Percentiles rank a stretch among this genome's conserved stretches.
phyloP scores from a whole-genome alignment of 2,888 invertebrate species.

The Ephialtes manifestator region DNA sequence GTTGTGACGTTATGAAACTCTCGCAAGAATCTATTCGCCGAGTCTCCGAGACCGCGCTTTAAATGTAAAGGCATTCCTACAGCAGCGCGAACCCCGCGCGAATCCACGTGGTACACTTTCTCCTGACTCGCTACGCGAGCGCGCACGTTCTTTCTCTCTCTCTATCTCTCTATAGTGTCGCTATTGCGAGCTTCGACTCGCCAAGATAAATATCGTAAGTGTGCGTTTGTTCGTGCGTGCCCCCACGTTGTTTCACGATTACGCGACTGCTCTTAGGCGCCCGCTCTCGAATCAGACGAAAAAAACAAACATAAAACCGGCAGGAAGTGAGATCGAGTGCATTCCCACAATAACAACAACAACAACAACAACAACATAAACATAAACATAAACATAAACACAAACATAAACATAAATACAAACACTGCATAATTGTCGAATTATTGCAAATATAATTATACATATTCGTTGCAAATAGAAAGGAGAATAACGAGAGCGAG shows the following conservation, averaged over 20 bases:
- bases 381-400: background rate
- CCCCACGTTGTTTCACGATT: slow-evolving; percentile 35
- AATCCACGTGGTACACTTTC: slow-evolving; percentile 80
- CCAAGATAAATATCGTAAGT: slow-evolving; percentile 78
- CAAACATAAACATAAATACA: background rate
- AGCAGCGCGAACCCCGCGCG: slow-evolving; percentile 17
- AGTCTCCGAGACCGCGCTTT: slow-evolving; percentile 44
- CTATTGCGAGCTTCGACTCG: slow-evolving; percentile 36
- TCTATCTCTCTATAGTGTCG: slow-evolving; percentile 31
- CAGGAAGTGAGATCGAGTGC: slow-evolving; percentile 43
- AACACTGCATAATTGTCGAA: too few relatives aligned
- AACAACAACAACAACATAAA: slow-evolving; percentile 26
- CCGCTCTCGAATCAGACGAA: slow-evolving; percentile 17
- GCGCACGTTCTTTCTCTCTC: slow-evolving; percentile 31
- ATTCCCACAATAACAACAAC: slow-evolving; percentile 24
- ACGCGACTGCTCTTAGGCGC: slow-evolving; percentile 23
- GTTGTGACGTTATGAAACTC: slow-evolving; percentile 82
- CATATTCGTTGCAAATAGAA: slow-evolving; percentile 14
- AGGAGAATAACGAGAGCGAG: slow-evolving; percentile 6
- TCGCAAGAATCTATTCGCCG: slow-evolving; percentile 79
- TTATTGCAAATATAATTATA: background rate
- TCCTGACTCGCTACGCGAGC: slow-evolving; percentile 67
- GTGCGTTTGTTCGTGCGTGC: slow-evolving; percentile 54
- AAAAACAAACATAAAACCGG: slow-evolving; percentile 25
- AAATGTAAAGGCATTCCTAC: slow-evolving; percentile 46